phyloP scores from a whole-genome alignment of 2,888 invertebrate species.

The Eupsilia transversa region DNA sequence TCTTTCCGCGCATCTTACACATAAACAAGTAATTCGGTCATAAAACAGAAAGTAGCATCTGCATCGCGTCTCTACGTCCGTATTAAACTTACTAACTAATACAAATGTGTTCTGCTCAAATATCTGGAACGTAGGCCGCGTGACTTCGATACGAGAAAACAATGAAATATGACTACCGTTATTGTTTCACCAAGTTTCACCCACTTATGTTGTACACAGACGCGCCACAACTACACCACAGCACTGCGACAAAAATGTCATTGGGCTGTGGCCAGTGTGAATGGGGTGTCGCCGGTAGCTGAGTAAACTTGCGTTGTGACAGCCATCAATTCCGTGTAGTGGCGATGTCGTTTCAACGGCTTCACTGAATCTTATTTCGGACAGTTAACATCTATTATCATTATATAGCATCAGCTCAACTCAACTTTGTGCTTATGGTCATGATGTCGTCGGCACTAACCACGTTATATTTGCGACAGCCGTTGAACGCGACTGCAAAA shows the following conservation, averaged over 20 bases:
- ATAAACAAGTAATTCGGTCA: slow-evolving; percentile 12
- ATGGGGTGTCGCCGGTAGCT: no score
- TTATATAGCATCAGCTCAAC: not conserved
- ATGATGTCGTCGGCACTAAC: no score
- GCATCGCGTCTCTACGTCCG: slow-evolving; percentile 51
- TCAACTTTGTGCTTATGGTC: not conserved
- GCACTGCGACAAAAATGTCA: not conserved
- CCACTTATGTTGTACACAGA: slow-evolving; percentile 40
- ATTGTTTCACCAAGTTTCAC: slow-evolving; percentile 79
- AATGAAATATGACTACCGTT: slow-evolving; percentile 79
- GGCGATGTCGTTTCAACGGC: not conserved
- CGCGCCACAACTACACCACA: not conserved
- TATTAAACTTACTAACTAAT: slow-evolving; percentile 68
- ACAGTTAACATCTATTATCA: not conserved
- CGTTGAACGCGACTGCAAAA: not conserved
- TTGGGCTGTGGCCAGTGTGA: not conserved
- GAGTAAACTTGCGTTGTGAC: not conserved
- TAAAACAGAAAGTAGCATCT: slow-evolving; percentile 50
- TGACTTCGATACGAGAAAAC: slow-evolving; percentile 74
- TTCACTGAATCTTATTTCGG: not conserved
- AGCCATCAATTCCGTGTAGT: not conserved
- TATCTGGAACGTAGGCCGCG: slow-evolving; percentile 63
- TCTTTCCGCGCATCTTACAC: not conserved
- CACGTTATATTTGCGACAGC: not conserved
- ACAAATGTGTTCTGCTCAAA: slow-evolving; percentile 67